Percentiles rank a stretch among this genome's conserved stretches.
phyloP scores from a whole-genome alignment of 2,113 vertebrate species.

The Phasianus colchicus region DNA sequence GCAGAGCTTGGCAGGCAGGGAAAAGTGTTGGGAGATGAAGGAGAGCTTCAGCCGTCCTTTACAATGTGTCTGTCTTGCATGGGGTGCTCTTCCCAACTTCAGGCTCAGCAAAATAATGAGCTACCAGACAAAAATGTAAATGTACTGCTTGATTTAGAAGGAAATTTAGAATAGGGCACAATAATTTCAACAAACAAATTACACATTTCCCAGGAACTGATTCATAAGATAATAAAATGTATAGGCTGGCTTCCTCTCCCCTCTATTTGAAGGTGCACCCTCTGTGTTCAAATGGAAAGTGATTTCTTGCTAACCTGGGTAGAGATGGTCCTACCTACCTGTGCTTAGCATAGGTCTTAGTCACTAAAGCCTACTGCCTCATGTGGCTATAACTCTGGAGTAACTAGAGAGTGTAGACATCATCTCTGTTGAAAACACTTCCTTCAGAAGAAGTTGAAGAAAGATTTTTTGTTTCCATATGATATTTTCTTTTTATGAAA shows the following conservation, averaged over 20 bases:
- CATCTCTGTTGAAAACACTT: background rate
- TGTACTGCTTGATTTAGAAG: background rate
- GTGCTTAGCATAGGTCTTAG: background rate
- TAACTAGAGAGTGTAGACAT: background rate
- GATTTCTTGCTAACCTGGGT: background rate
- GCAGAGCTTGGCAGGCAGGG: background rate
- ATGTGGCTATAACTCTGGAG: background rate
- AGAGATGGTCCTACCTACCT: background rate
- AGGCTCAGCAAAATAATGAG: background rate
- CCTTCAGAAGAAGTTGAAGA: background rate
- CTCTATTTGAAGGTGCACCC: background rate
- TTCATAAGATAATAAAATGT: background rate
- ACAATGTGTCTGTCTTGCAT: rapidly evolving
- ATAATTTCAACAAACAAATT: background rate
- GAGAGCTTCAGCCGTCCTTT: background rate
- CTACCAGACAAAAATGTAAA: rapidly evolving
- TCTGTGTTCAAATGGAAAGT: background rate
- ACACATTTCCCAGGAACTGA: background rate
- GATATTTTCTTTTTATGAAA: background rate
- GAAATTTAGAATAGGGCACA: background rate
- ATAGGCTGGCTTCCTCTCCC: background rate
- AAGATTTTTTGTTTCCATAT: background rate
- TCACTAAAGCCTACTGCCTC: background rate
- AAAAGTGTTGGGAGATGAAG: background rate
- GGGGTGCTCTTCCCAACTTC: background rate